Evolutionary conservation across 2,888 invertebrate species (phyloP).

Genomic region (Iselma pallidipennis): DNA sequence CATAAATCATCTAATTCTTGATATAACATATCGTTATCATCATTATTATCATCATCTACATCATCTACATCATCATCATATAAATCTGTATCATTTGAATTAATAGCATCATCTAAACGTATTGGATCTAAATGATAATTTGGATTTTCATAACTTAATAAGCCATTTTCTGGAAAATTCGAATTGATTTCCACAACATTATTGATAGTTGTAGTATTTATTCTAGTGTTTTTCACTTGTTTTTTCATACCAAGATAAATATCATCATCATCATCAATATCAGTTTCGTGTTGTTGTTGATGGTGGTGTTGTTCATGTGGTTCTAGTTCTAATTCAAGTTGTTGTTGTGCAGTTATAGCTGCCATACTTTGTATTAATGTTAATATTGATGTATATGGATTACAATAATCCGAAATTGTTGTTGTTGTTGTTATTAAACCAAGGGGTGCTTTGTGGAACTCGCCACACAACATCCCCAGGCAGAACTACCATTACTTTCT

Average conservation of each 20-base stretch:
- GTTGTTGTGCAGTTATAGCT: slow-evolving; percentile 57
- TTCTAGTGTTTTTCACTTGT: neutral
- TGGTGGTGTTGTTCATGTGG: too few relatives aligned
- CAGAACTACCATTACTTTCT: slow-evolving; percentile 49
- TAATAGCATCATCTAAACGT: slow-evolving; percentile 75
- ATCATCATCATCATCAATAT: slow-evolving; percentile 63
- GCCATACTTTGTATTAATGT: slow-evolving; percentile 65
- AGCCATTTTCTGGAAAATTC: slow-evolving; percentile 78
- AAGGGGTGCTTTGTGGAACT: slow-evolving; percentile 57
- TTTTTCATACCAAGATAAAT: slow-evolving; percentile 63
- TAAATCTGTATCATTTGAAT: slow-evolving; percentile 66
- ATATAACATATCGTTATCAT: slow-evolving; percentile 52
- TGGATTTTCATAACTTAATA: slow-evolving; percentile 89
- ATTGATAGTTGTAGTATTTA: neutral
- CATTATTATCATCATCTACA: too few relatives aligned
- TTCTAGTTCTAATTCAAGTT: too few relatives aligned
- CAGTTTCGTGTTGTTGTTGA: slow-evolving; percentile 38
- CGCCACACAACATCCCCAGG: slow-evolving; percentile 60
- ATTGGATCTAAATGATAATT: slow-evolving; percentile 85
- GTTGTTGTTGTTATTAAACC: slow-evolving; percentile 55
- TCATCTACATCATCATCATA: too few relatives aligned
- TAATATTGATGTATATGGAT: slow-evolving; percentile 64
- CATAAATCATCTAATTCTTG: slow-evolving; percentile 64
- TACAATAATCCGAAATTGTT: slow-evolving; percentile 54
- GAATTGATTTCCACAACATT: neutral